Base-by-base conservation (phyloP, 2,797 vertebrate genomes). In the Macrochelys suwanniensis region DNA sequence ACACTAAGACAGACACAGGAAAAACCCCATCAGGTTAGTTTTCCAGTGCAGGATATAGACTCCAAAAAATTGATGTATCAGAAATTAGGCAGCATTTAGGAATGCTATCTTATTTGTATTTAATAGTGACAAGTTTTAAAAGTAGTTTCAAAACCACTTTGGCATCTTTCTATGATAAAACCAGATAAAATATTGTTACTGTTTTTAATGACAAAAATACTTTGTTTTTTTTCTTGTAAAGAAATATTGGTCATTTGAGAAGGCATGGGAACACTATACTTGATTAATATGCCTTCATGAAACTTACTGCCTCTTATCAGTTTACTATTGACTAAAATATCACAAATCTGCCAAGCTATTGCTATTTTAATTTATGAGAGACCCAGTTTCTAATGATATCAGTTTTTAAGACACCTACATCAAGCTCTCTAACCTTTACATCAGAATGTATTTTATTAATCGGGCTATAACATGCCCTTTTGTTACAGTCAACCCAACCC, bases 261-360 rank as follows among this genome's bases (percentile, higher is more conserved):
- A 94, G 61, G 92, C 68, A 82, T 57, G 5, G n/a, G 54, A 92
- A 79, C 1, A 0, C 0, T 80, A 12, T 68, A 97, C 96, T 92
- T 6, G 0, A 81, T 33, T 97, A 95, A 88, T 93, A 80, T 84
- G 45, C 80, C 85, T 96, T 96, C 91, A 82, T 89, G 82, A 97
- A 97, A 61, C 21, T 96, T 84, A n/a, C 19, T 93, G 49, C 6
- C 7, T 94, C 23, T 97, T 96, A 90, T 25, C 95, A 90, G 82
- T 17, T 96, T 97, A 95, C 90, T 97, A 85, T 87, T 94, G 94
- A 97, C 92, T 88, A 82, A 92, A 97, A 95, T 92, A 94, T 54
- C 87, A 83, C 87, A 95, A 97, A 98, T 92, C 16, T 45, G 45
- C 45, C 49, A 65, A 92, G 76, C 85, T n/a, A 61, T 90, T 89